Base-by-base conservation (phyloP, 2,888 invertebrate species). In the Leucoptera coffeella region DNA sequence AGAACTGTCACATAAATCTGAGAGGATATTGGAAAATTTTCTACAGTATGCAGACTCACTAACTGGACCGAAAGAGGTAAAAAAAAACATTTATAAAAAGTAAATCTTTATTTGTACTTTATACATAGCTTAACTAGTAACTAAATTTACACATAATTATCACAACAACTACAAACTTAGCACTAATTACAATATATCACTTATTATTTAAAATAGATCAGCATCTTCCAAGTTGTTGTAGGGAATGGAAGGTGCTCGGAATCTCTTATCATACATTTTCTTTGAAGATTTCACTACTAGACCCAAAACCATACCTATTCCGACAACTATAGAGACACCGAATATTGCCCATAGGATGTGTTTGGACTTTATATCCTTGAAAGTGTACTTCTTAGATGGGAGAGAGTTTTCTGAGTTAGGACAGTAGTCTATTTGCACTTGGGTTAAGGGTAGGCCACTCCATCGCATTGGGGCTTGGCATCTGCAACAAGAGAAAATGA, bases 11-110 rank as follows among this genome's bases (percentile, higher is more conserved):
- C 78, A 78, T 42, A 84, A 83, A 56, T 80, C 85, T 24, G 83
- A 87, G 57, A 73, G 77, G 43, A 74, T 84, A 39, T 73, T 88
- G 48, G 79, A 81, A 60, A 79, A 82, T 60, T 86, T 83, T 71
- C 61, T 87, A 44, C 76, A 78, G 41, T 82, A 80, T 62, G 78
- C 85, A 32, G 77, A 80, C 56, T 77, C 80, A 53, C 65, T 74
- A 38, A 72, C 65, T 49, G 80, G 78, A 47, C 75, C 72, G 45
- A 59, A 67, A 52, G 73, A 82, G 80, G 83, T 82, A 57, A 71
- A 32, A 34, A 34, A 37, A 30, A 31, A 10, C 10, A 20, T 14
- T 15, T 14, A 12, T 10, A 10, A 19, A n/a, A 15, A 12, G 10
- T 26, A n/a, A 26, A 21, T 12, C 9, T 11, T 13, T 14, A 20